phyloP scores from a whole-genome alignment of 2,797 vertebrate genomes.

The Gambusia yucatana region DNA sequence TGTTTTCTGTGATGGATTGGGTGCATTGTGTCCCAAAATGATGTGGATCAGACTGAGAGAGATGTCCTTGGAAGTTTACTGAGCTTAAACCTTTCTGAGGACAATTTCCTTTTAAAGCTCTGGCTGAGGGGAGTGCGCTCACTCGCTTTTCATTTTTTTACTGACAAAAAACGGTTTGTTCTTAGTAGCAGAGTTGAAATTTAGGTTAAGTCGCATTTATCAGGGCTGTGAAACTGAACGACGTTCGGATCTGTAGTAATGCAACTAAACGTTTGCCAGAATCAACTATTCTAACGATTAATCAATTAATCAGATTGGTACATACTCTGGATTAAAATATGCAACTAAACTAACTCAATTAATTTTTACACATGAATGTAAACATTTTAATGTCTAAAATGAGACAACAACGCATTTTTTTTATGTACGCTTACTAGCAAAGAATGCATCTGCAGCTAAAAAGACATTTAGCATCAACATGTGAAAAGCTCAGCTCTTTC shows the following conservation, averaged over 20 bases:
- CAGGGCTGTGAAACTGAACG: constrained; percentile 4
- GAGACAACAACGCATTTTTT: too few relatives aligned
- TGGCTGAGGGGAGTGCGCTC: neutral
- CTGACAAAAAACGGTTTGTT: neutral
- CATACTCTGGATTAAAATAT: too few relatives aligned
- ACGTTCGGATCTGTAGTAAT: constrained; percentile 4
- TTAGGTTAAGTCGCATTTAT: neutral
- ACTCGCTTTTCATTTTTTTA: neutral
- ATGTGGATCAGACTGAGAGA: constrained; percentile 14
- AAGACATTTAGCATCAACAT: too few relatives aligned
- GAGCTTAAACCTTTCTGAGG: constrained; percentile 4
- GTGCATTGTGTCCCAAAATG: neutral
- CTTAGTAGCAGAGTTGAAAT: neutral
- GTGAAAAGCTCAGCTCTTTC: too few relatives aligned
- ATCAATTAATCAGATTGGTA: too few relatives aligned
- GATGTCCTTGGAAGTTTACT: constrained; percentile 10
- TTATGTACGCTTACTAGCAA: too few relatives aligned
- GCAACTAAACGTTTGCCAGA: too few relatives aligned
- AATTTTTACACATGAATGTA: too few relatives aligned
- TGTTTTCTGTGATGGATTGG: neutral
- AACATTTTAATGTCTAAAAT: too few relatives aligned
- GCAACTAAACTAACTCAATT: too few relatives aligned
- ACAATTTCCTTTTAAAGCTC: neutral
- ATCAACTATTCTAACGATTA: too few relatives aligned
- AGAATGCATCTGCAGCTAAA: too few relatives aligned